Evolutionary conservation across 2,797 vertebrate species (phyloP), one percentile per base, ranked within the genome.

Genomic region (Alfaro cultratus): DNA sequence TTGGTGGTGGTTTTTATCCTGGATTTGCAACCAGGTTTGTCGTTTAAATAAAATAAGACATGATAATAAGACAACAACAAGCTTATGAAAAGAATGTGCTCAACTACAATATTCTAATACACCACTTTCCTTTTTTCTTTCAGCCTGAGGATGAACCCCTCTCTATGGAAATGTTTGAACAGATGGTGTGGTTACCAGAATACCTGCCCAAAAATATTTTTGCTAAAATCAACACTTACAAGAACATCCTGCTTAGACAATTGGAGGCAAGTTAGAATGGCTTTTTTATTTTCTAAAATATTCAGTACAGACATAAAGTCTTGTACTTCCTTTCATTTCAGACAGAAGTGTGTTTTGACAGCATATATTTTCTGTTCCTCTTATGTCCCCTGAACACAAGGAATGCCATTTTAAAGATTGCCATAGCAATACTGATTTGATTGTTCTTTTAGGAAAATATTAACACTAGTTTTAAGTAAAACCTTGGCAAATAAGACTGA

Each of bases 171-270:
- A 73, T 88, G 84, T 88, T 93, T 75, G 79, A 94, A 78, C 93
- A 96, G 1, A 84, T 97, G 81, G 96, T 99, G 41, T 96, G 96
- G 86, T 92, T 91, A 72, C 96, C 96, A 74, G 97, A 97, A 84
- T 95, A 97, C 92, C 86, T 93, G 55, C 78, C 93, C 49, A 91
- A 92, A 90, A 97, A 97, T 76, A 81, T 92, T n/a, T 76, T 94
- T 45, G 64, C 77, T 31, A 93, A 86, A 86, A 87, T 98, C 87
- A 83, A 76, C 76, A 87, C 80, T 2, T 99, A 97, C 88, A 98
- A 96, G 83, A 92, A 97, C n/a, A 96, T 60, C 26, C 53, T 96
- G 87, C 96, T 98, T 75, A 94, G 18, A 87, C 93, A 89, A 83
- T 92, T 99, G 80, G 97, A 99, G 95, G 98, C 98, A 92, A 89